A percentile compares a stretch with the other conserved stretches of the same genome.
Evolutionary conservation across 2,888 invertebrate genomes (phyloP).

Genomic region (Campoplex nolae): DNA sequence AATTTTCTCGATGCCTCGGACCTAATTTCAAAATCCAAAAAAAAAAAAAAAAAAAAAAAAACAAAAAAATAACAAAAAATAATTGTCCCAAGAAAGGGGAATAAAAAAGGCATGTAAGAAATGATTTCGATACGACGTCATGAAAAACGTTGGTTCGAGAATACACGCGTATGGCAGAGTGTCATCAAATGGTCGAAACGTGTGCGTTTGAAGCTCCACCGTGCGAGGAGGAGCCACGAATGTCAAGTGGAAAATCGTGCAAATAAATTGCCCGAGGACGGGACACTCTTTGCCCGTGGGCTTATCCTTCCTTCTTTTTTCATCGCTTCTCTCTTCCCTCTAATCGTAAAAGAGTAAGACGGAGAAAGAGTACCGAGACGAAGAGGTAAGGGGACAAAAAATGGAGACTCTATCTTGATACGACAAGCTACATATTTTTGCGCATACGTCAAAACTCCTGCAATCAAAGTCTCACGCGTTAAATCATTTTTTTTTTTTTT

Average conservation of each 20-base stretch:
- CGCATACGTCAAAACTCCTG: slow-evolving; percentile 50
- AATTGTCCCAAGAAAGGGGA: neutral
- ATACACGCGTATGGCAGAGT: slow-evolving; percentile 64
- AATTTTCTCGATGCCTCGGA: neutral
- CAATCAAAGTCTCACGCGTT: slow-evolving; percentile 22
- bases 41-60: neutral
- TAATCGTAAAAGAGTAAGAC: slow-evolving; percentile 2
- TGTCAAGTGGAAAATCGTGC: slow-evolving; percentile 82
- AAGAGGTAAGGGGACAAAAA: slow-evolving; percentile 14
- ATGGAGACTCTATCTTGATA: slow-evolving; percentile 32
- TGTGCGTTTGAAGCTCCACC: slow-evolving; percentile 68
- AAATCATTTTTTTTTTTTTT: neutral
- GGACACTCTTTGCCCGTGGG: slow-evolving; percentile 47
- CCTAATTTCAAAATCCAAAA: neutral
- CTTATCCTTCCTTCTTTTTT: slow-evolving; percentile 60
- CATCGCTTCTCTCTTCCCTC: slow-evolving; percentile 27
- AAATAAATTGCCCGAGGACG: slow-evolving; percentile 75
- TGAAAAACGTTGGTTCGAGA: slow-evolving; percentile 49
- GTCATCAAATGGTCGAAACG: slow-evolving; percentile 67
- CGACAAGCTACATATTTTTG: slow-evolving; percentile 43
- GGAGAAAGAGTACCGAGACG: slow-evolving; percentile 38
- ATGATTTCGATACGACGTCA: slow-evolving; percentile 45
- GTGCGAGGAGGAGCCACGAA: slow-evolving; percentile 70
- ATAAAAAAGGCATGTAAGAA: slow-evolving; percentile 2
- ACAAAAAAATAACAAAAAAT: too few species aligned